Evolutionary conservation across 92 coral and sea anemone genomes (phyloP), one percentile per base, ranked within the genome.

Genomic region (Parazoanthus atlanticus): DNA sequence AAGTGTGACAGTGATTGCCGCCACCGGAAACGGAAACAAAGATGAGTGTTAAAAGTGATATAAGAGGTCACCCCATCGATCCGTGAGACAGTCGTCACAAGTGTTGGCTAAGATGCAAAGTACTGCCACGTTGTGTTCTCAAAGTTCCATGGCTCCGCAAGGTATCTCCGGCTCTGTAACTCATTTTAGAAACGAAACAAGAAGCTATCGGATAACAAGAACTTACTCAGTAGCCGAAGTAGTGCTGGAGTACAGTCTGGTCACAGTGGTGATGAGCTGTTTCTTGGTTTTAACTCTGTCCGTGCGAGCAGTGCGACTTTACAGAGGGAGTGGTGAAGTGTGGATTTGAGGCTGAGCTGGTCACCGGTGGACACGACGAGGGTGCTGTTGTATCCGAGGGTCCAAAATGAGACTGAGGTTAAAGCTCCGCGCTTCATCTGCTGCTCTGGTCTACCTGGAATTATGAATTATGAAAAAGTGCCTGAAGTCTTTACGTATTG

Each of bases 191-290:
- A 78, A 15, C n/a, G 82, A 29, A 78, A 25, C 40, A 47, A 78
- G 82, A 47, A 41, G 34, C n/a, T 47, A 16, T 26, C 82, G 82
- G 82, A 3, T 46, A 0, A 26, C 66, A 47, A 26, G 61, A 46
- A 78, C 40, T 47, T 78, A 78, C 82, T 78, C 82, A 11, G 82
- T 43, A 11, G 82, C 82, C 19, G 82, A 78, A 78, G 82, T 52
- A n/a, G 32, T 41, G 5, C 12, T 78, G 34, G 82, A 78, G 66
- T 78, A 78, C 38, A 78, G 82, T 47, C 11, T 78, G 66, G 36
- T 78, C 25, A 78, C 36, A 7, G 36, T 78, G 61, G 67, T 47
- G 8, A 12, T 47, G 65, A 30, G 82, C 13, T 78, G 82, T 30
- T 78, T 78, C 47, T 17, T 78, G 33, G 64, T 78, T 78, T 28